A percentile compares a stretch with the other conserved stretches of the same genome.
phyloP scores from a whole-genome alignment of 2,113 vertebrate species.

The Chinchilla lanigera region DNA sequence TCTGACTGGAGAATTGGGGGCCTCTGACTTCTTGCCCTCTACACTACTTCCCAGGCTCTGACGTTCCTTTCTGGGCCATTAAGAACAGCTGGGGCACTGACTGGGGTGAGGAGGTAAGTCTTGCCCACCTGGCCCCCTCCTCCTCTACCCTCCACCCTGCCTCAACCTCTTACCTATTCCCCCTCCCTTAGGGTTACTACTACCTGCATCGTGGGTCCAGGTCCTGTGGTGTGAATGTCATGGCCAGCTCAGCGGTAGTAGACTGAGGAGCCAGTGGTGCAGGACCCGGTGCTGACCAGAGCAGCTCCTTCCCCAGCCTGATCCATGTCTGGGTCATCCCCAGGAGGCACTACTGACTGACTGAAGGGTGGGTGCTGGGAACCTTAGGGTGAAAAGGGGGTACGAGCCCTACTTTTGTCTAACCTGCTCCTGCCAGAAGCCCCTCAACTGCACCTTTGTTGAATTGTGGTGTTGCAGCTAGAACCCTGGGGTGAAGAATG shows the following conservation, averaged over 20 bases:
- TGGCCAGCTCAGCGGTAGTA: conserved; percentile 93
- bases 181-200: conserved; percentile 91
- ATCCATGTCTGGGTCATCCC: background rate
- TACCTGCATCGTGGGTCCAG: conserved; percentile 91
- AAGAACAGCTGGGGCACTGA: conserved; percentile 96
- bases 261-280: conserved; percentile 75
- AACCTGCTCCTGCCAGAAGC: background rate
- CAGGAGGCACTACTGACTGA: conserved; percentile 27
- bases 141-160: background rate
- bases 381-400: conserved; percentile 48
- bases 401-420: background rate
- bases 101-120: conserved; percentile 93
- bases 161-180: background rate
- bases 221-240: conserved; percentile 92
- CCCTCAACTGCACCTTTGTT: background rate
- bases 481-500: background rate
- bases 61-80: conserved; percentile 93
- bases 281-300: conserved; percentile 18
- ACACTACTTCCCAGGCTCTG: conserved; percentile 85
- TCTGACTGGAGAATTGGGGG: background rate
- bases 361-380: background rate
- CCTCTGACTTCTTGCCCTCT: background rate
- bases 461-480: conserved; percentile 1
- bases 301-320: background rate
- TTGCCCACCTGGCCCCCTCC: no score